Evolutionary conservation across 92 coral and sea anemone genomes (phyloP), one percentile per base, ranked within the genome.

Genomic region (Pocillopora grandis): DNA sequence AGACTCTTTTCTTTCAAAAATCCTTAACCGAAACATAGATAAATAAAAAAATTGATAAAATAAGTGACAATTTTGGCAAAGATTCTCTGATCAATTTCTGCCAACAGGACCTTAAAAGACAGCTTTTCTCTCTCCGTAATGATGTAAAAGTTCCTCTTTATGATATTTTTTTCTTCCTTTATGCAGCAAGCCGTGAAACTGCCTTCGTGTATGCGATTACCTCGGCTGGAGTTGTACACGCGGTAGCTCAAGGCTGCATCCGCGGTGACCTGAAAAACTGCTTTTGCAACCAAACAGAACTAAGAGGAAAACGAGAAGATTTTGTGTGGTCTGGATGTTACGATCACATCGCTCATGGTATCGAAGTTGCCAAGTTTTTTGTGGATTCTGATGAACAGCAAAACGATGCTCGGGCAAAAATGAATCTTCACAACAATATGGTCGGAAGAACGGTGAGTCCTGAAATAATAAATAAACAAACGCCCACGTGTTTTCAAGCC

Each of bases 151-250:
- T 3, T 42, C 8, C 52, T 42, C 52, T 42, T 7, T 42, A 7
- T 42, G 52, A 42, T 42, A 42, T 42, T 3, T 7, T 27, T 74
- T 73, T 72, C 70, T 21, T 10, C 17, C 48, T 58, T 55, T 84
- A 71, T 23, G 19, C 84, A 97, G 99, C 99, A 7, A 97, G 98
- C 80, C 89, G 90, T 65, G 99, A 97, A 86, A 92, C 97, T 20
- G 97, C 99, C 19, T 97, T 97, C 76, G 98, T 97, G 9, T 95
- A 97, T 80, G 96, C 99, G 37, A 91, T 94, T 37, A 92, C 99
- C 9, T 91, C 99, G 2, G 98, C 99, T 8, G 99, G 98, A 52
- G 99, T 97, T 15, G 99, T 97, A 20, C 94, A 94, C 68, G 99
- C 92, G 63, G 97, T 97, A 11, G 94, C 99, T 18, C 93, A 92